phyloP scores from a whole-genome alignment of 2,797 vertebrate genomes.

The Coracias cyanogaster region DNA sequence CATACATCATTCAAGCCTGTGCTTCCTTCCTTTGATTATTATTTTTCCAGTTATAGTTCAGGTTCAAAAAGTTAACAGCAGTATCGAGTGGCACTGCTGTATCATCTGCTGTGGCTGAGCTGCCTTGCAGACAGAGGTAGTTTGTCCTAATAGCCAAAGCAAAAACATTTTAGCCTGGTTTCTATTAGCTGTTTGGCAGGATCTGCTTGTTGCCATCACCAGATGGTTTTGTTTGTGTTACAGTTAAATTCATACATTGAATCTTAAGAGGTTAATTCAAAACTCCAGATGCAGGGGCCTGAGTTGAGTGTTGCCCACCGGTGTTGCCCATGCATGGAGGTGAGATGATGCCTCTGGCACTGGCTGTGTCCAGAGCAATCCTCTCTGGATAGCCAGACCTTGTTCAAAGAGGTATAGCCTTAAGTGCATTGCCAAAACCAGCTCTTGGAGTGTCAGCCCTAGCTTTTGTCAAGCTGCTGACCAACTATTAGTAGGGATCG shows the following conservation, averaged over 20 bases:
- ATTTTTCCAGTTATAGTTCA: not conserved
- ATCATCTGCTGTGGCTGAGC: not conserved
- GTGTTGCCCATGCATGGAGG: not conserved
- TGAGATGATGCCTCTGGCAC: not conserved
- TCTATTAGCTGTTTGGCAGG: not conserved
- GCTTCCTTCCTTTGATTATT: not conserved
- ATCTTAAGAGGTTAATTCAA: not conserved
- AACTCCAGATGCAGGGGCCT: not conserved
- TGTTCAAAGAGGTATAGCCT: not conserved
- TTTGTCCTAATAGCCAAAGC: not conserved
- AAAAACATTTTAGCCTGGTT: not conserved
- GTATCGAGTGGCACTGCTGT: not conserved
- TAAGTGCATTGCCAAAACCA: not conserved
- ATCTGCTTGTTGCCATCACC: not conserved
- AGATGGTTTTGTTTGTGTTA: not conserved
- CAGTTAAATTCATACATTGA: not conserved
- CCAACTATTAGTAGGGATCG: not conserved
- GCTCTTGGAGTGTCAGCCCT: not conserved
- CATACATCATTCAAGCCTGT: not conserved
- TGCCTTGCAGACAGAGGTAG: not conserved
- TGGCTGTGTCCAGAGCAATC: not conserved
- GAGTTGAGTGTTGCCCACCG: fast-evolving
- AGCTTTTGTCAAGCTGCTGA: not conserved
- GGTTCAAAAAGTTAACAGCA: not conserved
- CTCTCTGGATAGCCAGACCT: not conserved